A percentile compares a stretch with the other conserved stretches of the same genome.
Conservation (phyloP, 2,797 vertebrate species). For the Threskiornis aethiopicus region DNA sequence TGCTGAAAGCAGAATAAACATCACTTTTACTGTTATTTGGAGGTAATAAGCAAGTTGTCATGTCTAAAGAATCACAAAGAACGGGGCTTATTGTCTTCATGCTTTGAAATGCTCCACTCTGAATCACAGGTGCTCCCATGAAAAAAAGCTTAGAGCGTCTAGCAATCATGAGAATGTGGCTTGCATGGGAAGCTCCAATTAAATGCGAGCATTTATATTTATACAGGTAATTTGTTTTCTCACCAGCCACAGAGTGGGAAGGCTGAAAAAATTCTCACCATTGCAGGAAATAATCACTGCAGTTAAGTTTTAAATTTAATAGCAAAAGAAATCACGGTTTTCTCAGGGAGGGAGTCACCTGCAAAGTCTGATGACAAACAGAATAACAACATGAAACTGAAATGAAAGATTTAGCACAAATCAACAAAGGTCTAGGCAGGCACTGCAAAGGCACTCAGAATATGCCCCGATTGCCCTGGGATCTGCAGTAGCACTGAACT, state of each 20-base stretch:
- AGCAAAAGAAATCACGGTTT: neutral
- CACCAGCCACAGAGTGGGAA: neutral
- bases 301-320: neutral
- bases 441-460: neutral
- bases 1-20: neutral
- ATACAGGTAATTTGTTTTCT: constrained; percentile 38
- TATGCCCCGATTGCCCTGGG: neutral
- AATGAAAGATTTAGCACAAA: neutral
- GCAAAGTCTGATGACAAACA: neutral
- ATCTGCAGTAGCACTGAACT: neutral
- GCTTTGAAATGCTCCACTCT: neutral
- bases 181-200: constrained; percentile 7
- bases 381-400: neutral
- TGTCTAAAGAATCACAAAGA: neutral
- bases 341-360: neutral
- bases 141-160: neutral
- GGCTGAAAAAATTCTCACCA: neutral
- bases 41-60: constrained; percentile 4
- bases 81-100: neutral
- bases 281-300: neutral
- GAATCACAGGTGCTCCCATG: neutral
- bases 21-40: neutral
- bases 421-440: neutral
- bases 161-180: neutral
- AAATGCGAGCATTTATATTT: constrained; percentile 5